Evolutionary conservation across 2,113 vertebrate species (phyloP).

Genomic region (Vombatus ursinus): DNA sequence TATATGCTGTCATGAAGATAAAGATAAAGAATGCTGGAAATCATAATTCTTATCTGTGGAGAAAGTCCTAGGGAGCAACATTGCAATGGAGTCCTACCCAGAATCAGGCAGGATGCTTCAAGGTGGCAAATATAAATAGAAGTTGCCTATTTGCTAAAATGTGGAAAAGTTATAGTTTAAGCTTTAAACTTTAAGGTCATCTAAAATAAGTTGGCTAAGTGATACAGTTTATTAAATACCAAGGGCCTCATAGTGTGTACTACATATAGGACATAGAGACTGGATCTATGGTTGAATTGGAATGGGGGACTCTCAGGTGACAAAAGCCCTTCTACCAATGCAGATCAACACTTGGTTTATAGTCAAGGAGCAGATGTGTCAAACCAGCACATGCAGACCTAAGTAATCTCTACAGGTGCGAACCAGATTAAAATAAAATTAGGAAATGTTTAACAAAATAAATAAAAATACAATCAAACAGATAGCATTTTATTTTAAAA

Average conservation of each 20-base stretch:
- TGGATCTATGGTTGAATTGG: background rate
- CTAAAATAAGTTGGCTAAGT: background rate
- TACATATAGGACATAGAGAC: background rate
- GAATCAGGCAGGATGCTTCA: background rate
- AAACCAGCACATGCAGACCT: background rate
- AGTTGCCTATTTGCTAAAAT: background rate
- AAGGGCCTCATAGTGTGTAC: background rate
- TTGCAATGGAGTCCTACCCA: background rate
- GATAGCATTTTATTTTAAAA: background rate
- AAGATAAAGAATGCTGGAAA: background rate
- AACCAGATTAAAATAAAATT: background rate
- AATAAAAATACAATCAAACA: background rate
- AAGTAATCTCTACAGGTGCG: background rate
- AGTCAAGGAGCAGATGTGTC: background rate
- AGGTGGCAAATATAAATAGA: background rate
- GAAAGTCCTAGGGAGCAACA: background rate
- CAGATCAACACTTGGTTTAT: background rate
- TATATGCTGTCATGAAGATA: background rate
- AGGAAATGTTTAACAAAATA: background rate
- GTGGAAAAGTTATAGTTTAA: background rate
- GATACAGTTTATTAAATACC: background rate
- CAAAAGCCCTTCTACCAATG: background rate
- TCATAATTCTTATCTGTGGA: background rate
- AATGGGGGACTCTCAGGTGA: background rate
- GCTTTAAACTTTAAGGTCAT: background rate